These are phyloP conservation scores for Stomatorhinus walkeri DNA, from an alignment of 2,797 vertebrate genomes.

Conservation along the genomic window DNA sequence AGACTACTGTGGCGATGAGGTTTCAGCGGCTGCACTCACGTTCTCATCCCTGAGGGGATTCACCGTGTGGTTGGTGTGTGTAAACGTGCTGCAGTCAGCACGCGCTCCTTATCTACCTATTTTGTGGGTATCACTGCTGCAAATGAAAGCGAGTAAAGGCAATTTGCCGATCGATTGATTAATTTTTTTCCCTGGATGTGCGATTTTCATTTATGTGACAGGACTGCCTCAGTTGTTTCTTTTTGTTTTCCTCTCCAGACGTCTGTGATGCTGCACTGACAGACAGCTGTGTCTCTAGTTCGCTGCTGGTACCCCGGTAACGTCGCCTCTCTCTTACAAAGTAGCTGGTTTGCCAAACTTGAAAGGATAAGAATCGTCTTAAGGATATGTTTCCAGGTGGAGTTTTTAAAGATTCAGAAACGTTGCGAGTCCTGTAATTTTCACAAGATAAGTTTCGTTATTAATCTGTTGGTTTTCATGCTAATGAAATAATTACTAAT, in stretches of 20 bases:
- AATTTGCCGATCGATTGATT: background rate
- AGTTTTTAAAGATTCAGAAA: background rate
- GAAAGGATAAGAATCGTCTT: background rate
- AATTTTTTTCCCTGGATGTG: background rate
- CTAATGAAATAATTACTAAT: background rate
- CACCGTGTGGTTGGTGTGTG: background rate
- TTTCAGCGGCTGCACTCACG: background rate
- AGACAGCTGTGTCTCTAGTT: background rate
- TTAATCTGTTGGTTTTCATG: background rate
- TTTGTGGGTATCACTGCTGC: background rate
- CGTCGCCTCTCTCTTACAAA: background rate
- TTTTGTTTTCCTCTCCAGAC: background rate
- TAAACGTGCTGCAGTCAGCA: background rate
- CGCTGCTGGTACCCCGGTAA: background rate
- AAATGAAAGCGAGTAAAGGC: background rate
- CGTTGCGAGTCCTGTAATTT: background rate
- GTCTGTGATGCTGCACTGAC: background rate
- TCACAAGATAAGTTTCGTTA: background rate
- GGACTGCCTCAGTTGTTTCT: background rate
- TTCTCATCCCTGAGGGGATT: background rate
- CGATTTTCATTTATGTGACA: background rate
- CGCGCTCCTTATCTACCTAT: background rate
- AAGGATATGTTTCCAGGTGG: background rate
- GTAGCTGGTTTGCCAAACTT: background rate
- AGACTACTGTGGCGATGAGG: background rate